Conservation (phyloP, 2,888 invertebrate genomes). For the Macrosoma leucophasiata region DNA sequence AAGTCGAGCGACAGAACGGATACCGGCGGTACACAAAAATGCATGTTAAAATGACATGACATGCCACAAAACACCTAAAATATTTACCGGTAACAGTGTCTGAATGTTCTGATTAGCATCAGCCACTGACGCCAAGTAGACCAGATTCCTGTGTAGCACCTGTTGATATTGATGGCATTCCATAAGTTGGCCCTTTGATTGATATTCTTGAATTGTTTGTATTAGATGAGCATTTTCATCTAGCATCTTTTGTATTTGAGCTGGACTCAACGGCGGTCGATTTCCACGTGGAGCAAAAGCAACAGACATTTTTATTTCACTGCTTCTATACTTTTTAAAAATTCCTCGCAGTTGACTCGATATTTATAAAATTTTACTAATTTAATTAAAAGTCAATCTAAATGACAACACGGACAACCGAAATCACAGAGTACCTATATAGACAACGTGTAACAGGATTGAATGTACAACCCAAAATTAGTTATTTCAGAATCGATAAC, state of each 20-base stretch:
- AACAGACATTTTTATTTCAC: constrained; percentile 76
- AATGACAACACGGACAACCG: too few relatives aligned
- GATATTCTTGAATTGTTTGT: constrained; percentile 97
- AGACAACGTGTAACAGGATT: too few relatives aligned
- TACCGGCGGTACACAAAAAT: too few relatives aligned
- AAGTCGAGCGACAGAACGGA: background rate
- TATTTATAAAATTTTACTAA: too few relatives aligned
- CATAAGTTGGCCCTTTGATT: constrained; percentile 94
- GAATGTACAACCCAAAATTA: too few relatives aligned
- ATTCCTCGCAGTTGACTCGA: too few relatives aligned
- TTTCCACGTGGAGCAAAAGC: constrained; percentile 83
- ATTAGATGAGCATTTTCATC: constrained; percentile 98
- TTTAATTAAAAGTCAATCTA: too few relatives aligned
- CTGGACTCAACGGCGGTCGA: constrained; percentile 85
- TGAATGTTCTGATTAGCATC: constrained; percentile 96
- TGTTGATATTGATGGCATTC: constrained; percentile 97
- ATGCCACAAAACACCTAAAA: background rate
- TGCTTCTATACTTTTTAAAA: too few relatives aligned
- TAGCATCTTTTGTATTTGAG: constrained; percentile 95
- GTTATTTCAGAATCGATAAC: too few relatives aligned
- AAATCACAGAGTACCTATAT: too few relatives aligned
- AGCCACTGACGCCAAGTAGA: constrained; percentile 97
- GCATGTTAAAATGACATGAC: too few relatives aligned
- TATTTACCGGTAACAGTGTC: constrained; percentile 87
- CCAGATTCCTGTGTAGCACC: constrained; percentile 94